These are phyloP conservation scores for Drosophila athabasca DNA, from an alignment of 1,140 invertebrate genomes.

Conservation along the genomic window DNA sequence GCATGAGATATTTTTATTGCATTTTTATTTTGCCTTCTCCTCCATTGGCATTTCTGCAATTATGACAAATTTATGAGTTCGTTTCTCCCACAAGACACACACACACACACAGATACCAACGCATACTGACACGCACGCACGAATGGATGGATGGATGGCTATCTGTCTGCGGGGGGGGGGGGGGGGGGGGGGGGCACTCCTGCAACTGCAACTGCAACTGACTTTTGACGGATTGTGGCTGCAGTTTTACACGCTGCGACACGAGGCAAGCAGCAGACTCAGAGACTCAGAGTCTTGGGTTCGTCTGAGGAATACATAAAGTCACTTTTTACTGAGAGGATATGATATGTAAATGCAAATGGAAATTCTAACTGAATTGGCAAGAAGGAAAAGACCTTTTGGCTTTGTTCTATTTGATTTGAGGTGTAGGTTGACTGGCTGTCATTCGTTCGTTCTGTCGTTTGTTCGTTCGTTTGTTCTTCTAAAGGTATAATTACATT, in stretches of 20 bases:
- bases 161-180: constrained; percentile 27
- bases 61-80: constrained; percentile 82
- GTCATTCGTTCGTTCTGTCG: constrained; percentile 33
- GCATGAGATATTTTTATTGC: constrained; percentile 68
- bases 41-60: constrained; percentile 71
- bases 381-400: no score
- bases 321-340: no score
- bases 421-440: constrained; percentile 20
- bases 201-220: constrained; percentile 54
- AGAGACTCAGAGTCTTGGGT: no score
- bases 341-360: no score
- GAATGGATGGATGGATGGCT: constrained; percentile 23
- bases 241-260: constrained; percentile 17
- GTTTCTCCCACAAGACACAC: constrained; percentile 65
- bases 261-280: no score
- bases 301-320: no score
- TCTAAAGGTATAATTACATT: constrained; percentile 68
- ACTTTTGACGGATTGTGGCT: constrained; percentile 68
- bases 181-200: constrained; percentile 44
- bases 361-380: no score
- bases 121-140: constrained; percentile 32
- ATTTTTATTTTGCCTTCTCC: constrained; percentile 56
- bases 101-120: constrained; percentile 24
- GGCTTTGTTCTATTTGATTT: no score
- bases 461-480: constrained; percentile 9